These are phyloP conservation scores for Nomada fucata DNA, from an alignment of 2,888 invertebrate genomes.

Conservation along the genomic window DNA sequence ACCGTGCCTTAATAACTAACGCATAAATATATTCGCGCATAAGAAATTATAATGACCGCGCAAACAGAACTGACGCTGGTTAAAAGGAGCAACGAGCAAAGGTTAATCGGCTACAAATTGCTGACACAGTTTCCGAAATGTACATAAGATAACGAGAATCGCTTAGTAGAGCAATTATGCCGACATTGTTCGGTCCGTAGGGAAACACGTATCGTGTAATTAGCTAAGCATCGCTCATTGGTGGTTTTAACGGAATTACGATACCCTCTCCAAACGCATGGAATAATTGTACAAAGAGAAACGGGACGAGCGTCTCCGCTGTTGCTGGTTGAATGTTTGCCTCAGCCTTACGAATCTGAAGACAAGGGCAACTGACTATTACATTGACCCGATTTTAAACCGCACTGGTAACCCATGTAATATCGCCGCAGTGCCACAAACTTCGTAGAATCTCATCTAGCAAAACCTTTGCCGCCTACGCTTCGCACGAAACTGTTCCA, in stretches of 20 bases:
- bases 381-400: constrained; percentile 75
- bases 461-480: constrained; percentile 34
- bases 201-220: constrained; percentile 6
- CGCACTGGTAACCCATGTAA: constrained; percentile 29
- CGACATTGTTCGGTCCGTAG: not conserved
- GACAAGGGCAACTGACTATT: constrained; percentile 72
- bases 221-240: not conserved
- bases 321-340: constrained; percentile 32
- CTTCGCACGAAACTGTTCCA: constrained; percentile 19
- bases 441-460: constrained; percentile 53
- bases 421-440: constrained; percentile 36
- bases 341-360: constrained; percentile 43
- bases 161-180: constrained; percentile 18
- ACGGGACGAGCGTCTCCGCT: constrained; percentile 23
- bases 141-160: constrained; percentile 19
- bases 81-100: too few relatives aligned
- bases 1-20: too few relatives aligned
- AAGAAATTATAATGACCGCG: too few relatives aligned
- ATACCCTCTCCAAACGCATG: not conserved
- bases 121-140: not conserved
- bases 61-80: too few relatives aligned
- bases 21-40: too few relatives aligned
- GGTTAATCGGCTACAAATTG: not conserved
- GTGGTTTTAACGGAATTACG: constrained; percentile 5
- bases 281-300: constrained; percentile 5